Evolutionary conservation across 2,888 invertebrate genomes (phyloP), one percentile per base, ranked within the genome.

Genomic region (Pandemis corylana): DNA sequence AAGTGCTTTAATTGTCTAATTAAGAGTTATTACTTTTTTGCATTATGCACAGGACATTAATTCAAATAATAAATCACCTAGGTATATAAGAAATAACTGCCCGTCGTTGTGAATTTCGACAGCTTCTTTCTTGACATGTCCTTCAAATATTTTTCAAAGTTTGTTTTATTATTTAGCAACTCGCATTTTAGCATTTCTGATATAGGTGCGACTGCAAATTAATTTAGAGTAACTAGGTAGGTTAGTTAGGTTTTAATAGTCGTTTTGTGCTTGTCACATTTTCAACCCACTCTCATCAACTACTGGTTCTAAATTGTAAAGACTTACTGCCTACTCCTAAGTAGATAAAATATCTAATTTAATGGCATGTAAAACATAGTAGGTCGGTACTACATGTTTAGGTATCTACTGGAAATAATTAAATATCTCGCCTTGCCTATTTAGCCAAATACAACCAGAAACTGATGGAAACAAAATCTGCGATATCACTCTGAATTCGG

Each of bases 1-100:
- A 67, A 74, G 75, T 67, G 12, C 2, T 28, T 59, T 28, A 4
- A 20, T 12, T 28, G 7, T 20, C n/a, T 59, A 59, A 59, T 59
- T 59, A 59, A 53, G 0, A 7, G 4, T 53, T 15, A 5, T 5
- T 15, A 56, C 20, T 7, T 9, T 56, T 56, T 56, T 15, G 15
- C 13, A 1, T 49, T 9, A 12, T 49, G 9, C 13, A 20, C 20
- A 20, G 20, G 20, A 20, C 20, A 20, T 20, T 20, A 0, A 20
- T 20, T 20, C 20, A 20, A 20, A 20, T 20, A 20, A 20, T 20
- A 20, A 20, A 20, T 20, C 20, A 20, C 20, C 20, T 20, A n/a
- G n/a, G n/a, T n/a, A 20, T 20, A 20, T 44, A 44, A 44, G 9
- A 44, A 9, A 7, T 7, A 7, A 5, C 6, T 44, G 7, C 44